phyloP scores from a whole-genome alignment of 2,888 invertebrate species.

The Dendrolimus pini region DNA sequence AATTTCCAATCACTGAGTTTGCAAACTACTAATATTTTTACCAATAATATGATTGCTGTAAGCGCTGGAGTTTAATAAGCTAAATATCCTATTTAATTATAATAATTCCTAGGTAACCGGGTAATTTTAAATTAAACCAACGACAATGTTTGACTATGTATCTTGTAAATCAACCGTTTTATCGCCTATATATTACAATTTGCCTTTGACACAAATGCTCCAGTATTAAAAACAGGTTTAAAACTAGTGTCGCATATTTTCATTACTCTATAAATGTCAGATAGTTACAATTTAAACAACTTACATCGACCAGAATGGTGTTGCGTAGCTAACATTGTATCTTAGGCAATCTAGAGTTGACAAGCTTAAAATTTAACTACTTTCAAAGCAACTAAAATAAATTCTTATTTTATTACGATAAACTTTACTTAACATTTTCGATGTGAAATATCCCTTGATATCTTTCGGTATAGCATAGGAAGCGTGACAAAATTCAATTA shows the following conservation, averaged over 20 bases:
- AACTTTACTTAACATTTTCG: no score
- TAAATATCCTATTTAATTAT: not conserved
- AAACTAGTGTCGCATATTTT: slow-evolving; percentile 31
- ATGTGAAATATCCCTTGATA: no score
- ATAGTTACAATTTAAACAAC: slow-evolving; percentile 42
- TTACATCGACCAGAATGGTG: slow-evolving; percentile 9
- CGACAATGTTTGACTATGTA: no score
- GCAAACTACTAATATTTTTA: no score
- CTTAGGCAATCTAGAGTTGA: slow-evolving; percentile 11
- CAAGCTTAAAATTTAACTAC: not conserved
- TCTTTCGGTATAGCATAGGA: not conserved
- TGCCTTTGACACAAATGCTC: slow-evolving; percentile 32
- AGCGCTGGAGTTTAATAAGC: not conserved
- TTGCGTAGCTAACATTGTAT: slow-evolving; percentile 24
- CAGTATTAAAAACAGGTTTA: slow-evolving; percentile 32
- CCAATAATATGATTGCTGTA: no score
- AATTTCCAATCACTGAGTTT: no score
- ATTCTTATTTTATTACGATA: no score
- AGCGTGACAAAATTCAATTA: not conserved
- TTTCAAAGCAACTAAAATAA: no score
- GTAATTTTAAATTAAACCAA: no score
- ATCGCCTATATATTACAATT: slow-evolving; percentile 61
- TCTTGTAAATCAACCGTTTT: slow-evolving; percentile 45
- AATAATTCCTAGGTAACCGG: not conserved
- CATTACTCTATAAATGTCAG: slow-evolving; percentile 34